Evolutionary conservation across 2,113 vertebrate species (phyloP).

Genomic region (Pluvialis apricaria): DNA sequence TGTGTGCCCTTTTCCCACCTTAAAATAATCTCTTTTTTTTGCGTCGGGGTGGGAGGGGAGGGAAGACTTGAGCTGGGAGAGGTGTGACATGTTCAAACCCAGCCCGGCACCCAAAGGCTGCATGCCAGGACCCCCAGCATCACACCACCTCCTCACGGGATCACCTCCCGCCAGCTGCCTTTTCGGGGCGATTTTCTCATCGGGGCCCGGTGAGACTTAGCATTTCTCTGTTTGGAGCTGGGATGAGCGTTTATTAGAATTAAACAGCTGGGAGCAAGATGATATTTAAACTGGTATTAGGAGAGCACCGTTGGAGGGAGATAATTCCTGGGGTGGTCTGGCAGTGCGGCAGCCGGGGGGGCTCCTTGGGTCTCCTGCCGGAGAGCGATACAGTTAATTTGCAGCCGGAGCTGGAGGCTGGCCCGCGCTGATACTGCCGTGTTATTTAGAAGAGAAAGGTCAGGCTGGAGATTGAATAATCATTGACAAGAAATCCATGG

Average conservation of each 20-base stretch:
- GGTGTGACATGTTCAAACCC: neutral
- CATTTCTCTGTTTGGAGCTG: slow-evolving; percentile 75
- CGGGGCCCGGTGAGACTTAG: slow-evolving; percentile 66
- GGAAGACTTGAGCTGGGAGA: neutral
- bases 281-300: slow-evolving; percentile 85
- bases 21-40: fast-evolving
- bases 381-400: slow-evolving; percentile 47
- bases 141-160: neutral
- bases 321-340: slow-evolving; percentile 63
- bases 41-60: fast-evolving
- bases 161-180: neutral
- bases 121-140: fast-evolving
- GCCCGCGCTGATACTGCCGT: slow-evolving; percentile 4
- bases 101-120: no score
- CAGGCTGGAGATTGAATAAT: slow-evolving; percentile 74
- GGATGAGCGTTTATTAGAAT: slow-evolving; percentile 75
- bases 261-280: slow-evolving; percentile 77
- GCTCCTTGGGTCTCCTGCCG: neutral
- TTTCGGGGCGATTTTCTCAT: neutral
- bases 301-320: slow-evolving; percentile 57
- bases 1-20: fast-evolving
- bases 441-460: slow-evolving; percentile 68
- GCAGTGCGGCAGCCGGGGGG: neutral
- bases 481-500: slow-evolving; percentile 76
- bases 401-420: slow-evolving; percentile 51